phyloP scores from a whole-genome alignment of 2,797 vertebrate genomes.

The Euphonia xanthogaster region DNA sequence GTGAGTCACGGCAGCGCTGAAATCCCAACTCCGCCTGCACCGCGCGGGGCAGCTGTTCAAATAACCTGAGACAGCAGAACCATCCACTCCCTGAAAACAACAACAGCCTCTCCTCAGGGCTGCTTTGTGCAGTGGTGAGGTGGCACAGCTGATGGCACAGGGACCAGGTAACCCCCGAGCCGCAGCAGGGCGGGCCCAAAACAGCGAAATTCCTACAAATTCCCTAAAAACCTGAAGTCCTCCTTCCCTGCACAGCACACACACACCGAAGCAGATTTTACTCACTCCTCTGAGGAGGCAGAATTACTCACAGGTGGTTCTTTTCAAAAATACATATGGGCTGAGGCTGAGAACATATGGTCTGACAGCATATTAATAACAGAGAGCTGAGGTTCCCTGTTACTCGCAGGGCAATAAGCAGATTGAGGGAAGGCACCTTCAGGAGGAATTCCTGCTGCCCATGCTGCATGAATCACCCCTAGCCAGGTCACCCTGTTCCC shows the following conservation, averaged over 20 bases:
- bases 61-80: not conserved
- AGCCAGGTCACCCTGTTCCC: not conserved
- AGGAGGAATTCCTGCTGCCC: not conserved
- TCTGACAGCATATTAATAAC: slow-evolving; percentile 1
- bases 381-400: slow-evolving; percentile 16
- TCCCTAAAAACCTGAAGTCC: not conserved
- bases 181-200: rapidly evolving
- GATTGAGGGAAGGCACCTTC: slow-evolving; percentile 22
- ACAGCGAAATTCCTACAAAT: not conserved
- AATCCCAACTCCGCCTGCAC: not conserved
- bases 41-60: not conserved
- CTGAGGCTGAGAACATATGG: slow-evolving; percentile 42
- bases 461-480: not conserved
- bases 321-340: slow-evolving; percentile 54
- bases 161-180: not conserved
- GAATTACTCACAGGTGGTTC: slow-evolving; percentile 65
- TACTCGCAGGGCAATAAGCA: slow-evolving; percentile 34
- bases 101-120: not conserved
- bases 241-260: not conserved
- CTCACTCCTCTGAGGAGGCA: slow-evolving; percentile 29
- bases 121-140: not conserved
- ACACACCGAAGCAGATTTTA: not conserved
- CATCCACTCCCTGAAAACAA: not conserved
- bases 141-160: not conserved
- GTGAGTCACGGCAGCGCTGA: slow-evolving; percentile 20